Evolutionary conservation across 2,888 invertebrate genomes (phyloP).

Genomic region (Rhabditoides inermis): DNA sequence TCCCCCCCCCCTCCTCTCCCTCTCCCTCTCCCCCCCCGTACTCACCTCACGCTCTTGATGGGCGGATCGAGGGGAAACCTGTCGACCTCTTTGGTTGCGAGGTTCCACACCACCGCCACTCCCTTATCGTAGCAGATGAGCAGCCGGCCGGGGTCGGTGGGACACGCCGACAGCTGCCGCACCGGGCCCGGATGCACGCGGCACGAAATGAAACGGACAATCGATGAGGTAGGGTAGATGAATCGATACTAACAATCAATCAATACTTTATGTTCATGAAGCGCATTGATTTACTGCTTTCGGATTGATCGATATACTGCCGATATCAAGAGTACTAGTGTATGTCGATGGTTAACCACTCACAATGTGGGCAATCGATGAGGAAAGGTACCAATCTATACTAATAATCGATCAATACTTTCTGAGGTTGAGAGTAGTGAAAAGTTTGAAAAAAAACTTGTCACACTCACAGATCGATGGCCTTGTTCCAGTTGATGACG

Average conservation of each 20-base stretch:
- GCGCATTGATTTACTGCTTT: too few relatives aligned
- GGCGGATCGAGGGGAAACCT: constrained; percentile 45
- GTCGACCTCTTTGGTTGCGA: constrained; percentile 76
- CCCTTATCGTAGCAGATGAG: constrained; percentile 92
- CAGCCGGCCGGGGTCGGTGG: constrained; percentile 67
- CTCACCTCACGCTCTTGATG: constrained; percentile 29
- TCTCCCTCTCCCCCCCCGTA: too few relatives aligned
- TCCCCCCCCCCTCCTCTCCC: too few relatives aligned
- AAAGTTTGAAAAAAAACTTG: constrained; percentile 2
- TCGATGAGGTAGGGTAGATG: neutral
- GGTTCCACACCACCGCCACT: constrained; percentile 88
- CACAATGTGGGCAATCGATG: neutral
- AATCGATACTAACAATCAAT: neutral
- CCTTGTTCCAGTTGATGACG: constrained; percentile 99
- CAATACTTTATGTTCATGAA: too few relatives aligned
- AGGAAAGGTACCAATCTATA: neutral
- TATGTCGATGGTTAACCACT: neutral
- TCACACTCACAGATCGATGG: constrained; percentile 79
- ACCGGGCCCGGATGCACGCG: constrained; percentile 93
- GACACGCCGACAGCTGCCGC: constrained; percentile 90
- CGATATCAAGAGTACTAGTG: neutral
- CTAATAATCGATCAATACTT: neutral
- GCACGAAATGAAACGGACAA: constrained; percentile 35
- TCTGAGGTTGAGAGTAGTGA: neutral
- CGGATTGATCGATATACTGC: constrained; percentile 37